Conservation (phyloP, 2,113 vertebrate genomes). For the Empidonax traillii region DNA sequence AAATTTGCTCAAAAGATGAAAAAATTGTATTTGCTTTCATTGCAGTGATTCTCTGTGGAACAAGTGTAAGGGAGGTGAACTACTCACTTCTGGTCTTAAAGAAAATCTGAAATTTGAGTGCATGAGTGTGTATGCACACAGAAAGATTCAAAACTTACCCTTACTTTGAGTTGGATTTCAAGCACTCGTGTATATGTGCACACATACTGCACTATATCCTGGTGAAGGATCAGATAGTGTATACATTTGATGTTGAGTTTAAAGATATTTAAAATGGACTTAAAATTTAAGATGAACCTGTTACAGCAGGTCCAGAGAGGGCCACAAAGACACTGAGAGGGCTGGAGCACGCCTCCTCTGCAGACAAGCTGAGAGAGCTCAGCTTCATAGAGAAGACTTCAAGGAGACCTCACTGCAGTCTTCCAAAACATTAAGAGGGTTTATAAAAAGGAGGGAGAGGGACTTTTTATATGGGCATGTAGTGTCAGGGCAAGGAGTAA, state of each 20-base stretch:
- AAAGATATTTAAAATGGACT: neutral
- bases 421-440: neutral
- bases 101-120: fast-evolving
- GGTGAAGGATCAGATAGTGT: neutral
- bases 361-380: neutral
- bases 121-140: neutral
- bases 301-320: neutral
- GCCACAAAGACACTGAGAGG: neutral
- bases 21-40: neutral
- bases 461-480: neutral
- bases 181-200: neutral
- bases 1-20: neutral
- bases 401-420: neutral
- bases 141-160: neutral
- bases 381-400: neutral
- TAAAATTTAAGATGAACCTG: neutral
- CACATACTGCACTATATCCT: fast-evolving
- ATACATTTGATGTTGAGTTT: neutral
- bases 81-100: neutral
- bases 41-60: neutral
- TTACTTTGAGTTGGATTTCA: neutral
- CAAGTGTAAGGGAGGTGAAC: neutral
- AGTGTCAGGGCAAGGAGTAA: neutral
- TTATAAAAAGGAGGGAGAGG: neutral
- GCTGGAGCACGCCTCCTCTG: neutral